A percentile compares a stretch with the other conserved stretches of the same genome.
These are phyloP conservation scores for Pseudomyrmex concolor DNA, from an alignment of 1,140 invertebrate genomes.

Conservation along the genomic window DNA sequence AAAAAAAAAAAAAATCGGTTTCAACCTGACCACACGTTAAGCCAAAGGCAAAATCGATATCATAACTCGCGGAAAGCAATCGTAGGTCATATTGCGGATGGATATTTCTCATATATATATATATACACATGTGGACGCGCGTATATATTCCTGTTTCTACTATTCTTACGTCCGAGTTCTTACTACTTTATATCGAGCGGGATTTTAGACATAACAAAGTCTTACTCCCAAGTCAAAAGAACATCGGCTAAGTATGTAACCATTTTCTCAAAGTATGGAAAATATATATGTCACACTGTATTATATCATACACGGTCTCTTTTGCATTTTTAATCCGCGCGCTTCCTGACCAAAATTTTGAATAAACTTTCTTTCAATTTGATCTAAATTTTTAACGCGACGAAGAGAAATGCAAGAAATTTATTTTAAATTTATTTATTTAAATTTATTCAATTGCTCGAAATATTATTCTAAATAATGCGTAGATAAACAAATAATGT, in stretches of 20 bases:
- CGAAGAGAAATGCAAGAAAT: no score
- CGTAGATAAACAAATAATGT: neutral
- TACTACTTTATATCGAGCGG: neutral
- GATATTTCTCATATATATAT: conserved; percentile 57
- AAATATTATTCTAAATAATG: conserved; percentile 17
- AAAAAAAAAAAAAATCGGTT: neutral
- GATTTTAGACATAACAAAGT: neutral
- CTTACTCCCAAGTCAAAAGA: neutral
- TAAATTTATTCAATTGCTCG: no score
- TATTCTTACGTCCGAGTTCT: conserved; percentile 4
- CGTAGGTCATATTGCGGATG: conserved; percentile 62
- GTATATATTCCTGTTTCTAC: neutral
- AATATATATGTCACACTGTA: neutral
- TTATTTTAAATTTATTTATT: no score
- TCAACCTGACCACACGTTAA: conserved; percentile 71
- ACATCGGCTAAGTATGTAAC: neutral
- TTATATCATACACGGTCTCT: neutral
- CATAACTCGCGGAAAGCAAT: conserved; percentile 65
- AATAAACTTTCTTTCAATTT: no score
- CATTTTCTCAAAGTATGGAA: no score
- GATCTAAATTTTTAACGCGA: no score
- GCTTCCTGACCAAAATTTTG: no score
- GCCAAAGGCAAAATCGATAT: conserved; percentile 75
- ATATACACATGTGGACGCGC: neutral
- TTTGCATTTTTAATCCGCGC: no score